A percentile compares a stretch with the other conserved stretches of the same genome.
phyloP scores from a whole-genome alignment of 2,113 vertebrate genomes.

The Bothrops jararaca region DNA sequence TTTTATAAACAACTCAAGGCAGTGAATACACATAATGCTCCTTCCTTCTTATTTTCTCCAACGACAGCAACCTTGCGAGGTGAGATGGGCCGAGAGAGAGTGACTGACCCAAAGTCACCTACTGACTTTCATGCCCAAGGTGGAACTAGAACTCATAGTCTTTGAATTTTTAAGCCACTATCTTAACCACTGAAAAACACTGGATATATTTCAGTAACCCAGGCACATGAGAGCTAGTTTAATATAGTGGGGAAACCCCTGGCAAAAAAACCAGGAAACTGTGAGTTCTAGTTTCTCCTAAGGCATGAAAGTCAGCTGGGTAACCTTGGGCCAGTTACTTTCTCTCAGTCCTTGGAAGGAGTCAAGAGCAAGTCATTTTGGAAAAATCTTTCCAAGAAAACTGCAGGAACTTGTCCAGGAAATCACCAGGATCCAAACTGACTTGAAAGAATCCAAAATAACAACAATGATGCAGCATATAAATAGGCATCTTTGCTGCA shows the following conservation, averaged over 20 bases:
- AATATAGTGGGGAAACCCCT: neutral
- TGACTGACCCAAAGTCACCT: neutral
- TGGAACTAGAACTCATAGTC: neutral
- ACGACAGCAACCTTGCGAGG: neutral
- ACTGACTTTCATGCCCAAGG: neutral
- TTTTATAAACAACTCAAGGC: neutral
- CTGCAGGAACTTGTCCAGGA: neutral
- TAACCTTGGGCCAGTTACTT: neutral
- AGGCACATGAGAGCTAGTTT: neutral
- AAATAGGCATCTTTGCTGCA: neutral
- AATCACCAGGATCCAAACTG: neutral
- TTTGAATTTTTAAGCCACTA: neutral
- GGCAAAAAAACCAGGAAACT: neutral
- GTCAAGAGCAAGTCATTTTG: neutral
- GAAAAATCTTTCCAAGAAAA: neutral
- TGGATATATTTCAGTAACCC: neutral
- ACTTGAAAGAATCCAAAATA: neutral
- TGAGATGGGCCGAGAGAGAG: neutral
- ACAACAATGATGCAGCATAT: neutral
- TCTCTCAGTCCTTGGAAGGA: neutral
- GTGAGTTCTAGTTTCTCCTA: neutral
- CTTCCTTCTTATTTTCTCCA: neutral
- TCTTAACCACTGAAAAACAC: neutral
- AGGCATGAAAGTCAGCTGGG: neutral
- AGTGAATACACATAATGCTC: neutral